These are phyloP conservation scores for Trididemnum clinides DNA, from an alignment of 23 tunicate species.

Conservation along the genomic window DNA sequence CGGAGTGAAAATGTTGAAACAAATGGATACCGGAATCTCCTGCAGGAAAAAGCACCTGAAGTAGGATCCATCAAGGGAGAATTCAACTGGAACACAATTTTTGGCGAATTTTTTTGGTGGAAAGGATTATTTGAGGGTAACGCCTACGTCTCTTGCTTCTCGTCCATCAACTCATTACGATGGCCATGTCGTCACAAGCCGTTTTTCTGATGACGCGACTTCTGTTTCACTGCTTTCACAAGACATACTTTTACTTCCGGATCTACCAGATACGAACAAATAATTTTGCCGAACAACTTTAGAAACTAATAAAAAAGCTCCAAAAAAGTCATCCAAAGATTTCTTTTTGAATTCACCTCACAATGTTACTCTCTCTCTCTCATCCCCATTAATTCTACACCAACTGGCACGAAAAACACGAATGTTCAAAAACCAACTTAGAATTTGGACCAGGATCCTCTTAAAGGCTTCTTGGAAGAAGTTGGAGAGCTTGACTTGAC, in stretches of 20 bases:
- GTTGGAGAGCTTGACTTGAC: too few species aligned
- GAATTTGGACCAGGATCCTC: too few species aligned
- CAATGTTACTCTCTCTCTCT: too few species aligned
- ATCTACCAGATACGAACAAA: constrained; percentile 1
- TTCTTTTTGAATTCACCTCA: too few species aligned
- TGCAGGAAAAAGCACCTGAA: constrained; percentile 87
- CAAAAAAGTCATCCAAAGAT: too few species aligned
- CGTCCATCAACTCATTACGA: background rate
- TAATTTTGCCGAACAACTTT: too few species aligned
- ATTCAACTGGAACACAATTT: constrained; percentile 73
- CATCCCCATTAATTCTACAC: too few species aligned
- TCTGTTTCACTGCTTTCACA: constrained; percentile 7
- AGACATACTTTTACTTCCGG: background rate
- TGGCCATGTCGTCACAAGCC: background rate
- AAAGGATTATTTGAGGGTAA: background rate
- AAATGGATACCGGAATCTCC: constrained; percentile 4
- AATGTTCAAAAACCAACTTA: too few species aligned
- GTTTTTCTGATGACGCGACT: constrained; percentile 14
- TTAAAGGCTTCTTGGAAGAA: too few species aligned
- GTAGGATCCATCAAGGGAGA: constrained; percentile 93
- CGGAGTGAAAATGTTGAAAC: constrained; percentile 13
- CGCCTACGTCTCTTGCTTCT: constrained; percentile 21
- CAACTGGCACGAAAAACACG: too few species aligned
- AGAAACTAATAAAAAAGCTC: too few species aligned
- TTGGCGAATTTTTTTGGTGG: constrained; percentile 60